Base-by-base conservation (phyloP, 2,888 invertebrate genomes). In the Camponotus fellah region DNA sequence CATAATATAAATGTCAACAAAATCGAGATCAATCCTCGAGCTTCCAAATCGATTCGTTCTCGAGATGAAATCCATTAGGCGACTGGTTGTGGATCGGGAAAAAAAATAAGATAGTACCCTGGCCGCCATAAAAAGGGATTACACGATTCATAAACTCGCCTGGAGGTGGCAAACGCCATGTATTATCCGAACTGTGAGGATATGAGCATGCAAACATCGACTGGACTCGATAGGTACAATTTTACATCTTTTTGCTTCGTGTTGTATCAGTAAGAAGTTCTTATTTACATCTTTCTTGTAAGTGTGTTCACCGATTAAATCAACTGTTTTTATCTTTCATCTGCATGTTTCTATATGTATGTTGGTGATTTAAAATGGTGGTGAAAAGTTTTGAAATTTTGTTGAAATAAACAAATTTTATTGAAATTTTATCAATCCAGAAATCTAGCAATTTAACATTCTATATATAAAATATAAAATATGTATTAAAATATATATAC, bases 41-140 rank as follows among this genome's bases (percentile, higher is more conserved):
- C 37, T 69, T 69, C 12, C 60, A 68, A 37, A 26, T 34, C 65
- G 49, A 60, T 69, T 86, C 40, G 65, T 37, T 53, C 60, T 65
- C 26, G 34, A 32, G 62, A 76, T 65, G 65, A 84, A 86, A 86
- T 86, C 88, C 87, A 87, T 88, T 88, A 87, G 43, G 62, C 74
- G 69, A 64, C 17, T 85, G 60, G 74, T 82, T 75, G 71, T 53
- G 85, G 32, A 64, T 82, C 14, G 82, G 58, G 74, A 86, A 79
- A 77, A 88, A 88, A 86, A 87, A 84, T 75, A 86, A 88, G 84
- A 86, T 84, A 80, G 83, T 82, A 83, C 46, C 60, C 37, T 46
- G 32, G 60, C 68, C 46, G 37, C 65, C 58, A 56, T 64, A 88
- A 88, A 86, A 74, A 84, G 46, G 77, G 60, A 86, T 87, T 76